Percentiles rank a stretch among this genome's conserved stretches.
Evolutionary conservation across 37 sponge, comb jelly and placozoan genomes (phyloP).

Genomic region (Crambe crambe): DNA sequence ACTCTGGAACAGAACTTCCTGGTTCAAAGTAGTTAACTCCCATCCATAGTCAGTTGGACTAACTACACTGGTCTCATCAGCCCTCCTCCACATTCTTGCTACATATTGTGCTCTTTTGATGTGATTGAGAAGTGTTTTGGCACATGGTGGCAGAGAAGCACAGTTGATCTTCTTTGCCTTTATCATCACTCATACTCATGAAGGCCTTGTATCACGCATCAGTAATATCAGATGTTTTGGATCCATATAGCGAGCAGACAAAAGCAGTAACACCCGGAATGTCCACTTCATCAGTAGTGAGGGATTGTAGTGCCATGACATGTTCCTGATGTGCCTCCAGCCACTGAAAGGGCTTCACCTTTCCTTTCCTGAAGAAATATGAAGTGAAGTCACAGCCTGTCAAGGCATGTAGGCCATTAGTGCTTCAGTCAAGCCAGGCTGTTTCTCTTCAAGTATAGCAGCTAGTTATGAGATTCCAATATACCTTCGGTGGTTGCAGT

Average conservation of each 20-base stretch:
- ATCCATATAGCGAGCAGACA: too few species aligned
- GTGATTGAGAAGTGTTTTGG: neutral
- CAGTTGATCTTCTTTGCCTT: neutral
- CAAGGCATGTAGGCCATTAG: neutral
- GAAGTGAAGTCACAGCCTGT: neutral
- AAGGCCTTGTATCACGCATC: neutral
- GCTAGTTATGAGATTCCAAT: neutral
- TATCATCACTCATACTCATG: neutral
- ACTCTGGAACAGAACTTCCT: neutral
- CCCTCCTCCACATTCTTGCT: neutral
- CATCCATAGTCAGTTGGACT: neutral
- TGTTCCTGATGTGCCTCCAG: neutral
- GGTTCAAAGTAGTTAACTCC: neutral
- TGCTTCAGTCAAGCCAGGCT: neutral
- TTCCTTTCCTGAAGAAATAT: neutral
- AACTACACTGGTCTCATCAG: neutral
- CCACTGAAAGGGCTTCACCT: neutral
- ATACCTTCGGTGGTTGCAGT: conserved; percentile 6
- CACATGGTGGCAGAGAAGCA: neutral
- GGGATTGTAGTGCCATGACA: neutral
- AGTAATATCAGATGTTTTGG: neutral
- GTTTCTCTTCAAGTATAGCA: neutral
- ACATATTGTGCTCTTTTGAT: neutral
- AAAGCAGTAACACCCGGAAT: neutral
- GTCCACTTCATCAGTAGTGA: neutral